Evolutionary conservation across 92 coral and sea anemone species (phyloP), one percentile per base, ranked within the genome.

Genomic region (Metridium senile): DNA sequence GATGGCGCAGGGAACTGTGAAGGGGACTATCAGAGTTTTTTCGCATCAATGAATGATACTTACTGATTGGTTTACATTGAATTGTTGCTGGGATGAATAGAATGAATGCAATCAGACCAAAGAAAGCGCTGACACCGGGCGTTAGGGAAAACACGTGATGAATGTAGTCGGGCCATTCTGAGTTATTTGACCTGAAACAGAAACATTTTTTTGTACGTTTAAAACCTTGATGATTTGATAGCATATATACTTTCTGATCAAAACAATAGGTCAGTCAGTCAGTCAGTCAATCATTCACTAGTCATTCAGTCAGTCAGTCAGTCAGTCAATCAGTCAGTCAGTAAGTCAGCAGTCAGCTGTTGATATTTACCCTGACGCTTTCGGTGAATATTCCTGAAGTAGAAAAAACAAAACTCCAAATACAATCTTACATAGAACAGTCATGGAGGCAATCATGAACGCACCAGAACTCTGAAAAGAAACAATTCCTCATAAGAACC

Each of bases 21-120:
- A 27, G 0, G 19, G 47, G 28, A 62, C 31, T 4, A 8, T 17
- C 70, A 27, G 22, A 65, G 22, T 11, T 9, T 9, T 26, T 9
- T 17, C 30, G 0, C 21, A 3, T 9, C 7, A 49, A 39, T 26
- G 16, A 53, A 35, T 20, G 45, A 39, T 9, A 63, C 93, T 57
- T 73, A 91, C 97, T 87, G 8, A 91, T 87, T 74, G 77, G 87
- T 72, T 80, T 85, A 70, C 97, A 91, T 17, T 77, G 84, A 39
- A 91, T 81, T 19, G 97, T 88, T 34, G 97, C 97, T 4, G 97
- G 97, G 10, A 91, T 77, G 27, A 91, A 89, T 22, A 84, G 83
- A 58, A 91, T 71, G 34, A 91, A 93, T 18, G 88, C 90, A 17
- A 91, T 26, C 66, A 91, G 85, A 66, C 93, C 97, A 58, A 91